A percentile compares a stretch with the other conserved stretches of the same genome.
Evolutionary conservation across 2,113 vertebrate species (phyloP).

Genomic region (Garra rufa): DNA sequence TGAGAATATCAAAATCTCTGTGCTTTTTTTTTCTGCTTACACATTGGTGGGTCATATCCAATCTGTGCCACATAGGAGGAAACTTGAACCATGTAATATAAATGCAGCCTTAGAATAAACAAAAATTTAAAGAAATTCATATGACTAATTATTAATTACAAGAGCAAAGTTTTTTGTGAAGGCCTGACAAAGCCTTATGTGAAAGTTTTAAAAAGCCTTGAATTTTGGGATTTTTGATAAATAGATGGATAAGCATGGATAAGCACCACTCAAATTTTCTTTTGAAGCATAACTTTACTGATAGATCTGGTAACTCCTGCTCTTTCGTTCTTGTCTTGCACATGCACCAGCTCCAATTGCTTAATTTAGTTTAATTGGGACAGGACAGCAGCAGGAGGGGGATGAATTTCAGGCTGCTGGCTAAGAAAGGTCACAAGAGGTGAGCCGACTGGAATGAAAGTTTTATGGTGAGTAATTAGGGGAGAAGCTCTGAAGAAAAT

Average conservation of each 20-base stretch:
- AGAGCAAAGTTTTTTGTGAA: neutral
- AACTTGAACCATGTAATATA: neutral
- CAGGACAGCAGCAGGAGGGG: neutral
- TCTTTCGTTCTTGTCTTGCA: neutral
- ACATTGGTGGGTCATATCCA: neutral
- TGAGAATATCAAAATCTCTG: too few species aligned
- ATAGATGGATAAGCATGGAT: neutral
- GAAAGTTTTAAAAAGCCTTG: neutral
- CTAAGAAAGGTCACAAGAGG: constrained; percentile 11
- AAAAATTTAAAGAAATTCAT: neutral
- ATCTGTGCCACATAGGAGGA: neutral
- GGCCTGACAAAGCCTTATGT: neutral
- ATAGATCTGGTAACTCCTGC: neutral
- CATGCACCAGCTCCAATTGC: neutral
- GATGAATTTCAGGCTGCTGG: neutral
- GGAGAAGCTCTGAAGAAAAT: neutral
- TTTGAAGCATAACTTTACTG: neutral
- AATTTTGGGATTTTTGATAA: neutral
- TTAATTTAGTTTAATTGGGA: constrained; percentile 10
- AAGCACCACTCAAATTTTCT: neutral
- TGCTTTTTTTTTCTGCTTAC: too few species aligned
- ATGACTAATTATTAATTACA: neutral
- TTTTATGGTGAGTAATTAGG: constrained; percentile 5
- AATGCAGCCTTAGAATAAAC: neutral
- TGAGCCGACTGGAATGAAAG: constrained; percentile 21